These are phyloP conservation scores for Lamprologus speciosus DNA, from an alignment of 2,113 vertebrate species.

Conservation along the genomic window DNA sequence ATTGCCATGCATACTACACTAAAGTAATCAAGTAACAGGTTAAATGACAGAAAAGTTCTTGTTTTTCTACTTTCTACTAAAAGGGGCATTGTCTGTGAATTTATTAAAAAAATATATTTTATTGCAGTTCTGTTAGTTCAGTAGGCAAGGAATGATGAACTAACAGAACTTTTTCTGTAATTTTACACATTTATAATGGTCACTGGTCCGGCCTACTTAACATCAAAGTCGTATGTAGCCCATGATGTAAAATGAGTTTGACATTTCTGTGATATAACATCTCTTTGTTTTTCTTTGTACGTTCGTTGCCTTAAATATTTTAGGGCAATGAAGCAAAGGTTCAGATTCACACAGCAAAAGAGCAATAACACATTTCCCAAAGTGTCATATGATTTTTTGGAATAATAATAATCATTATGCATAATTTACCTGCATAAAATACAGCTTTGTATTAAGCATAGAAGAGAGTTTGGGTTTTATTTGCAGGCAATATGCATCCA, in stretches of 20 bases:
- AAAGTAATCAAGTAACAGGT: background rate
- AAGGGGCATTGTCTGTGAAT: background rate
- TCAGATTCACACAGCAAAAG: background rate
- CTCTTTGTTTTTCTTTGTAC: background rate
- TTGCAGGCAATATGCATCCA: background rate
- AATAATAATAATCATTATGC: background rate
- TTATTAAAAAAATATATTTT: background rate
- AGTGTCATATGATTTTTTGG: background rate
- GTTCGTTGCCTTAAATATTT: background rate
- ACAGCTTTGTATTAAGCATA: background rate
- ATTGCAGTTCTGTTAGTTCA: background rate
- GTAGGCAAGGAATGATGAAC: background rate
- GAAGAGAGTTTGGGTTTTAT: rapidly evolving
- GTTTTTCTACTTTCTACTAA: background rate
- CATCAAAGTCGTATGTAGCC: background rate
- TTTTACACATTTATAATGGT: background rate
- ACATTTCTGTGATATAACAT: background rate
- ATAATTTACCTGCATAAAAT: background rate
- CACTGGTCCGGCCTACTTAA: background rate
- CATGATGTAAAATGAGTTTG: background rate
- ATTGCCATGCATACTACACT: background rate
- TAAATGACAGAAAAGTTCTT: background rate
- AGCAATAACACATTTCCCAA: background rate
- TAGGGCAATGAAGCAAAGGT: background rate
- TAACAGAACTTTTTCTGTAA: background rate